A percentile compares a stretch with the other conserved stretches of the same genome.
Evolutionary conservation across 2,113 vertebrate species (phyloP).

Genomic region (Hypanus sabinus): DNA sequence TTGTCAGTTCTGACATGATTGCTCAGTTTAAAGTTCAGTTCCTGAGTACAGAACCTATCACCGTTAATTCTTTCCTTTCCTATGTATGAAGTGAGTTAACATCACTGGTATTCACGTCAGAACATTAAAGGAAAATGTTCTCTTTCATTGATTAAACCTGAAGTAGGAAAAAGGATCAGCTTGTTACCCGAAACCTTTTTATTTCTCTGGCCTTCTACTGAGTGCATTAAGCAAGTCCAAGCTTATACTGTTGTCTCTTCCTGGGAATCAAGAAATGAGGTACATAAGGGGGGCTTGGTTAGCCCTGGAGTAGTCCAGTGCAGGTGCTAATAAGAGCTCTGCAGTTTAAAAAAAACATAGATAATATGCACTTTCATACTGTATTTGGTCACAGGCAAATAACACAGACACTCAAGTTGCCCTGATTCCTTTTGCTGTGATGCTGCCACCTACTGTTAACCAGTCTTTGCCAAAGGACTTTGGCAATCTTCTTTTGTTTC

Average conservation of each 20-base stretch:
- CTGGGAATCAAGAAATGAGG: neutral
- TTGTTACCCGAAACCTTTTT: neutral
- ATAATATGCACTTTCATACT: neutral
- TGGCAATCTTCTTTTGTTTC: neutral
- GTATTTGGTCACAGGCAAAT: neutral
- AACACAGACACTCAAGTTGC: neutral
- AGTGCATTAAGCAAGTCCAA: neutral
- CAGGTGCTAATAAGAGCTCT: neutral
- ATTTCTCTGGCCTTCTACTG: neutral
- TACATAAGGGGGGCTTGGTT: neutral
- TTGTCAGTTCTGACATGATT: neutral
- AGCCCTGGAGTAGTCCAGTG: neutral
- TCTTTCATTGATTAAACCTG: neutral
- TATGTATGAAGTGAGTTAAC: neutral
- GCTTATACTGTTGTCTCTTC: neutral
- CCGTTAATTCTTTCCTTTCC: no score
- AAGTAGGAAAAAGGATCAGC: neutral
- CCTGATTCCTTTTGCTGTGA: neutral
- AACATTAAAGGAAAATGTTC: neutral
- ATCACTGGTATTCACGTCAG: neutral
- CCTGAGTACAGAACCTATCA: neutral
- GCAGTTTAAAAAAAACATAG: neutral
- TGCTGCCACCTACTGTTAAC: constrained; percentile 15
- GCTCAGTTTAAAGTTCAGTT: neutral
- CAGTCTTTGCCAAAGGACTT: neutral